These are phyloP conservation scores for Thomomys bottae DNA, from an alignment of 2,113 vertebrate genomes.

Conservation along the genomic window DNA sequence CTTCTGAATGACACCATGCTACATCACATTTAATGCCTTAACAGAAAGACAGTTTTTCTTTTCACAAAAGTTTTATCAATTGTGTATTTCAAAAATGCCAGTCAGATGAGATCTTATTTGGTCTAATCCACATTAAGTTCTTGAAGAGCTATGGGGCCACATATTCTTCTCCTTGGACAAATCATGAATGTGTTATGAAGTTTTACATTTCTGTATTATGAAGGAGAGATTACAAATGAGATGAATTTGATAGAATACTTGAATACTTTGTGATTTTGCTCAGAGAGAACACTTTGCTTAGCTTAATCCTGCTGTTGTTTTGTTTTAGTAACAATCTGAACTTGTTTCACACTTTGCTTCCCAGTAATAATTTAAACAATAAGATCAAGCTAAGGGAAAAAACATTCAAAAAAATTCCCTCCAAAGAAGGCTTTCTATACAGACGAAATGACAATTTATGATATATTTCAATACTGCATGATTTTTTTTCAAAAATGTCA, in stretches of 20 bases:
- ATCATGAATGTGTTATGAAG: constrained; percentile 37
- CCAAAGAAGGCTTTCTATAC: constrained; percentile 50
- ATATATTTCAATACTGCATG: constrained; percentile 81
- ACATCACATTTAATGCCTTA: constrained; percentile 17
- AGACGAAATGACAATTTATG: constrained; percentile 68
- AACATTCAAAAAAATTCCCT: background rate
- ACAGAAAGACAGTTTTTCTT: constrained; percentile 56
- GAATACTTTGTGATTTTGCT: background rate
- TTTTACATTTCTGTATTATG: constrained; percentile 1
- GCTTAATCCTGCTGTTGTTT: constrained; percentile 47
- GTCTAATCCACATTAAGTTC: background rate
- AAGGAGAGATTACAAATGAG: background rate
- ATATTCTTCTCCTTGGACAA: constrained; percentile 40
- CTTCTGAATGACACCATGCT: constrained; percentile 45
- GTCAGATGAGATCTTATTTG: constrained; percentile 43
- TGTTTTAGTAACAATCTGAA: constrained; percentile 32
- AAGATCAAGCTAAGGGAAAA: constrained; percentile 40
- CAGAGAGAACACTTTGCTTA: constrained; percentile 20
- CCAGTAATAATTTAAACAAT: constrained; percentile 65
- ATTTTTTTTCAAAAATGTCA: constrained; percentile 86
- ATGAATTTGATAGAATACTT: background rate
- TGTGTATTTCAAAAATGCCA: constrained; percentile 65
- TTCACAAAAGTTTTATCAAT: constrained; percentile 68
- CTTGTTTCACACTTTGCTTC: constrained; percentile 19
- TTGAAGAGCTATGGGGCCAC: constrained; percentile 39